These are phyloP conservation scores for Holothuria leucospilota DNA, from an alignment of 53 echinoderm and acorn worm genomes.

Conservation along the genomic window DNA sequence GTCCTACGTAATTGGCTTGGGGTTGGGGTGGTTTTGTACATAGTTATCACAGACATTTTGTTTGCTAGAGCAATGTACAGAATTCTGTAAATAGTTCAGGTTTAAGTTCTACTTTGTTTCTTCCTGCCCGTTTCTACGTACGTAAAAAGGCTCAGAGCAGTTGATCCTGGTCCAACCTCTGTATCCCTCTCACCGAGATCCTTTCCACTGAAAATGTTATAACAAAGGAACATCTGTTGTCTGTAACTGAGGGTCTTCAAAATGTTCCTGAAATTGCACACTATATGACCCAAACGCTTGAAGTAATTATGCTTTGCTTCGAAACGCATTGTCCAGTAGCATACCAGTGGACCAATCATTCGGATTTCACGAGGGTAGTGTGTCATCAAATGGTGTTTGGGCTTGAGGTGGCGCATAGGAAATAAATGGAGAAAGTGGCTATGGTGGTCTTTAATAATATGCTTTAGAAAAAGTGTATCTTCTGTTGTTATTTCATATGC, in stretches of 20 bases:
- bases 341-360: slow-evolving; percentile 59
- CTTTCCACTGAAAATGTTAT: slow-evolving; percentile 3
- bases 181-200: neutral
- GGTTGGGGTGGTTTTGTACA: too few species aligned
- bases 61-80: too few species aligned
- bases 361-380: slow-evolving; percentile 60
- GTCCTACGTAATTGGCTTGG: too few species aligned
- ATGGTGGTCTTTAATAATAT: slow-evolving; percentile 68
- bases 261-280: slow-evolving; percentile 56
- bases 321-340: slow-evolving; percentile 69
- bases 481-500: slow-evolving; percentile 43
- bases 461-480: slow-evolving; percentile 64
- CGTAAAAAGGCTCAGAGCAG: too few species aligned
- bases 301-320: too few species aligned
- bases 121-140: too few species aligned
- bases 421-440: slow-evolving; percentile 37
- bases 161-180: slow-evolving; percentile 54
- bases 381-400: slow-evolving; percentile 69
- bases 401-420: slow-evolving; percentile 22
- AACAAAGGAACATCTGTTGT: slow-evolving; percentile 53
- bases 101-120: too few species aligned
- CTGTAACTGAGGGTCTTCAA: too few species aligned
- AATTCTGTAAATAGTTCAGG: too few species aligned
- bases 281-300: slow-evolving; percentile 51
- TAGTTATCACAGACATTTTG: too few species aligned